phyloP scores from a whole-genome alignment of 2,113 vertebrate genomes.

The Trochalopteron elliotii region DNA sequence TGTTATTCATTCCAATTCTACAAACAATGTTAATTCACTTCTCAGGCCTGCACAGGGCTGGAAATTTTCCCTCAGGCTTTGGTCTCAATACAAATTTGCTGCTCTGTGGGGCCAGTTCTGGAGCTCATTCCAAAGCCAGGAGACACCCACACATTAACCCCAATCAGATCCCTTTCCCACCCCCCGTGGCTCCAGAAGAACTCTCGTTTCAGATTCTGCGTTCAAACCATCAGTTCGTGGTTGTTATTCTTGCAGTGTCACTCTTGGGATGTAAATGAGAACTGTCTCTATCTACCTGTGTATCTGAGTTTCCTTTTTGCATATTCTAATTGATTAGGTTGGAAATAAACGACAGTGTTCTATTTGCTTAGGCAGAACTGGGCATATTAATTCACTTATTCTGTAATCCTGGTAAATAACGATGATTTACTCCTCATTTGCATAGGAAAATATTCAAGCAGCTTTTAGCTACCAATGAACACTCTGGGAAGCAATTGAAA shows the following conservation, averaged over 20 bases:
- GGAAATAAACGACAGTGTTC: constrained; percentile 21
- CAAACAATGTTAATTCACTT: background rate
- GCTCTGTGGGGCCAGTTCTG: background rate
- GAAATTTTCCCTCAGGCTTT: background rate
- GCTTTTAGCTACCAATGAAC: background rate
- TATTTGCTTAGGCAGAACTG: background rate
- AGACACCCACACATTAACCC: background rate
- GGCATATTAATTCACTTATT: constrained; percentile 17
- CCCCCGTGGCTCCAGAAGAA: background rate
- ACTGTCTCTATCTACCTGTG: background rate
- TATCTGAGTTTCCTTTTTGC: background rate
- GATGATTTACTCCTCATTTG: background rate
- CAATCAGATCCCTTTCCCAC: background rate
- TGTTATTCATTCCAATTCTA: background rate
- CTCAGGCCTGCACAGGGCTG: background rate
- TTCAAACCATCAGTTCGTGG: background rate
- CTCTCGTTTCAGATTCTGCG: background rate
- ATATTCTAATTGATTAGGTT: constrained; percentile 48
- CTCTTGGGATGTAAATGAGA: constrained; percentile 12
- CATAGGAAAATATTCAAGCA: background rate
- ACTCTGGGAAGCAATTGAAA: background rate
- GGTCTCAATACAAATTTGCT: background rate
- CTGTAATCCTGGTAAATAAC: background rate
- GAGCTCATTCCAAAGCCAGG: background rate
- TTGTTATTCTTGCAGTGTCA: background rate